Evolutionary conservation across 2,888 invertebrate species (phyloP).

Genomic region (Desoria tigrina): DNA sequence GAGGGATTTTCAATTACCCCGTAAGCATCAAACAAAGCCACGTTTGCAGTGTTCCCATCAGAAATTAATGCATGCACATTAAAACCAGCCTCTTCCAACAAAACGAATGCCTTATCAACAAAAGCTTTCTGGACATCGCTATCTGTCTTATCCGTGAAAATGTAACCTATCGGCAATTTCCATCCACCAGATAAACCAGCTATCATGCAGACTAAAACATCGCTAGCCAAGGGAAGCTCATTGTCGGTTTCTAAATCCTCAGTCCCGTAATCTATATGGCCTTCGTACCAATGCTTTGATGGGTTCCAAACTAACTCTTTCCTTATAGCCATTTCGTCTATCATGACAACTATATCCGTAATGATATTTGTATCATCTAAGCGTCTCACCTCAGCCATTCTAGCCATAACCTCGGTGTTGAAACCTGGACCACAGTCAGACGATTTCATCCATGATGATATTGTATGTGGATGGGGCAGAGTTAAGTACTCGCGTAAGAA

Average conservation of each 20-base stretch:
- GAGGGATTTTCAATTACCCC: conserved; percentile 12
- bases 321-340: conserved; percentile 13
- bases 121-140: background rate
- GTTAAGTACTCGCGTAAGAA: background rate
- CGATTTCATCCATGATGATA: conserved; percentile 16
- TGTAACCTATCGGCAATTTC: conserved; percentile 19
- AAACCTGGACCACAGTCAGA: background rate
- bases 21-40: background rate
- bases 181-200: conserved; percentile 19
- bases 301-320: conserved; percentile 5
- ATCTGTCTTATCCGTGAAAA: conserved; percentile 18
- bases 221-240: background rate
- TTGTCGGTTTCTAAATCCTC: background rate
- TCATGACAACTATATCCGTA: conserved; percentile 1
- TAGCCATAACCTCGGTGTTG: background rate
- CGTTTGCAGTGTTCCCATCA: conserved; percentile 8
- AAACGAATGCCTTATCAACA: background rate
- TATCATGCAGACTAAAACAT: conserved; percentile 11
- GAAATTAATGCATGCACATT: background rate
- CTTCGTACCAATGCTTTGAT: background rate
- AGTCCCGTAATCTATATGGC: conserved; percentile 4
- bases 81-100: background rate
- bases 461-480: conserved; percentile 10
- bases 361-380: background rate
- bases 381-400: background rate